Conservation (phyloP, 2,888 invertebrate genomes). For the Neocrepidodera transversa region DNA sequence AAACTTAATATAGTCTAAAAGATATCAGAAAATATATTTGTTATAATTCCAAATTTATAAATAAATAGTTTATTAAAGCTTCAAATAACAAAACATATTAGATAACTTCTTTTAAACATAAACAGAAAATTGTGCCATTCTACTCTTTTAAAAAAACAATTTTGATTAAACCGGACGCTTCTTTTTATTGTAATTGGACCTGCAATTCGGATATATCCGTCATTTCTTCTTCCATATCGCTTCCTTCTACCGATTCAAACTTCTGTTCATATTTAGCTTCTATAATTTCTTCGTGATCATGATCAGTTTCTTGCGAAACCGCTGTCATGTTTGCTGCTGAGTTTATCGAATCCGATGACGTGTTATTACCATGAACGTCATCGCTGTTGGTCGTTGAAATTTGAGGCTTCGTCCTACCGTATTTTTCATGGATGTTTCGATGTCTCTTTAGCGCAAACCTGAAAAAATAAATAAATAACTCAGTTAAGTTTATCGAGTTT, state of each 20-base stretch:
- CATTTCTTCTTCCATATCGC: constrained; percentile 56
- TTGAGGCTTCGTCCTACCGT: constrained; percentile 68
- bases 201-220: constrained; percentile 58
- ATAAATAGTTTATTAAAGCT: too few relatives aligned
- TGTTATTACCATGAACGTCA: constrained; percentile 48
- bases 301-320: constrained; percentile 40
- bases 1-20: too few relatives aligned
- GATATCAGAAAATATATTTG: too few relatives aligned
- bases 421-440: constrained; percentile 87
- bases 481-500: too few relatives aligned
- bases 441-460: constrained; percentile 83
- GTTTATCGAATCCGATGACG: constrained; percentile 25
- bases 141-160: too few relatives aligned
- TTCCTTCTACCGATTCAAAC: constrained; percentile 51
- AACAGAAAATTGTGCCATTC: too few relatives aligned
- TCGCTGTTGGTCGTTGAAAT: constrained; percentile 49
- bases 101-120: too few relatives aligned
- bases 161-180: not conserved
- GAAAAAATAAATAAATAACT: constrained; percentile 21
- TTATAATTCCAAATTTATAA: too few relatives aligned
- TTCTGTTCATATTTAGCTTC: constrained; percentile 56
- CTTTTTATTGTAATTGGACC: constrained; percentile 55
- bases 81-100: too few relatives aligned
- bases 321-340: constrained; percentile 37
- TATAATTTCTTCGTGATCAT: constrained; percentile 51